Percentiles rank a stretch among this genome's conserved stretches.
Evolutionary conservation across 2,113 vertebrate genomes (phyloP).

Genomic region (Cyprinus carpio): DNA sequence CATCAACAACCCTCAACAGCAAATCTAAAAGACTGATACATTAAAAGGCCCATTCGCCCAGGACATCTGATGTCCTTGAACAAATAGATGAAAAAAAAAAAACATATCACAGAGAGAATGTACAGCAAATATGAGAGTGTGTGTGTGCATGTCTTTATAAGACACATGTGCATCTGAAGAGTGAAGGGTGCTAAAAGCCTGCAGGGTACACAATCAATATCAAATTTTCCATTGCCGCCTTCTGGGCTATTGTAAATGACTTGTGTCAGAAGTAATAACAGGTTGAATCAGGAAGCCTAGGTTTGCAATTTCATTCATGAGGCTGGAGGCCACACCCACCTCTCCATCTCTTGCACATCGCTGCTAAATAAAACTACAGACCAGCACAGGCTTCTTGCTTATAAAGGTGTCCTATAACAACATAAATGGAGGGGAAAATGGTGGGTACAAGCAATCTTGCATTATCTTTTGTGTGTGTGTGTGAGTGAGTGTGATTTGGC

Average conservation of each 20-base stretch:
- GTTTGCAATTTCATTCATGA: conserved; percentile 79
- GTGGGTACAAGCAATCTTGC: conserved; percentile 8
- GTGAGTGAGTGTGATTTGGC: background rate
- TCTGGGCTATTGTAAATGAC: conserved; percentile 84
- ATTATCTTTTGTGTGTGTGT: background rate
- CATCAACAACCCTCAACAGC: conserved; percentile 17
- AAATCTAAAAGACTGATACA: conserved; percentile 42
- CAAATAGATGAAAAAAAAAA: conserved; percentile 59
- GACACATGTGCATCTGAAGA: conserved; percentile 68
- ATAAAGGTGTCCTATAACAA: conserved; percentile 21
- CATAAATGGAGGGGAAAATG: background rate
- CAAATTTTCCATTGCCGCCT: conserved; percentile 83
- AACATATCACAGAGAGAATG: conserved; percentile 44
- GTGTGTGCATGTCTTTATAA: conserved; percentile 23
- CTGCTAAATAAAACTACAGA: conserved; percentile 71
- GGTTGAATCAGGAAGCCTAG: conserved; percentile 82
- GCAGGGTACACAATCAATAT: conserved; percentile 82
- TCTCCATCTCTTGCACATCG: conserved; percentile 55
- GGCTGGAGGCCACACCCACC: conserved; percentile 71
- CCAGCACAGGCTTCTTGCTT: conserved; percentile 57
- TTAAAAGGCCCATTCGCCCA: conserved; percentile 14
- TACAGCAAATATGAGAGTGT: conserved; percentile 56
- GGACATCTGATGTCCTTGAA: conserved; percentile 48
- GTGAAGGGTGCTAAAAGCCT: conserved; percentile 75
- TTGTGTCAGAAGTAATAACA: conserved; percentile 87